Base-by-base conservation (phyloP, 2,113 vertebrate species). In the Plectropomus leopardus region DNA sequence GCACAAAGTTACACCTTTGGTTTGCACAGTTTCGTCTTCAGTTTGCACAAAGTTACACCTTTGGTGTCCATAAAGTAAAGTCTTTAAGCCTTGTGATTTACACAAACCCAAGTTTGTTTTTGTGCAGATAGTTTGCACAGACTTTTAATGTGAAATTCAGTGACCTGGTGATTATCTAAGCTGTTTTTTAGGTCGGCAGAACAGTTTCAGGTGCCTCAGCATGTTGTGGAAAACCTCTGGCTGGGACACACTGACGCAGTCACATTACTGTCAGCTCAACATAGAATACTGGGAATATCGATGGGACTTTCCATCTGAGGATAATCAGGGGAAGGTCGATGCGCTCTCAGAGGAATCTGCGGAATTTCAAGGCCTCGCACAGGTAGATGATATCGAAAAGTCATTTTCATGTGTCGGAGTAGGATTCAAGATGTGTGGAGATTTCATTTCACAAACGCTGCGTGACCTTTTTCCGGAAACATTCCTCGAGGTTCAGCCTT, bases 361-460 rank as follows among this genome's bases (percentile, higher is more conserved):
- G 36, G 36, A 40, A 40, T 40, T 11, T 40, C 36, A 40, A 40
- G 36, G 36, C 36, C 23, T 5, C 1, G 58, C 28, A 1, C 67
- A 68, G 44, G 45, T 72, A 36, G 40, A 64, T 7, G 40, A 64
- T 16, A 55, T 55, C 67, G 64, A 59, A 50, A 68, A 40, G 24
- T 14, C 9, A 42, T 44, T n/a, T 16, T 5, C 1, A 23, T 11
- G 45, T 1, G 13, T 17, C 16, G 1, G 21, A 75, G 71, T 24
- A 24, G 10, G 66, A 58, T 28, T 66, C 61, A 54, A 72, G 68
- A 83, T 54, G 66, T 68, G 70, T 44, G 42, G 14, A 28, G 1
- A 15, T 24, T 19, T 1, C 5, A 21, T n/a, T 36, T 76, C 54
- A 32, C 4, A 23, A 51, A 60, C 0, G 6, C 40, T 34, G 24